Base-by-base conservation (phyloP, 1,140 invertebrate genomes). In the Leptoteleia sp. region DNA sequence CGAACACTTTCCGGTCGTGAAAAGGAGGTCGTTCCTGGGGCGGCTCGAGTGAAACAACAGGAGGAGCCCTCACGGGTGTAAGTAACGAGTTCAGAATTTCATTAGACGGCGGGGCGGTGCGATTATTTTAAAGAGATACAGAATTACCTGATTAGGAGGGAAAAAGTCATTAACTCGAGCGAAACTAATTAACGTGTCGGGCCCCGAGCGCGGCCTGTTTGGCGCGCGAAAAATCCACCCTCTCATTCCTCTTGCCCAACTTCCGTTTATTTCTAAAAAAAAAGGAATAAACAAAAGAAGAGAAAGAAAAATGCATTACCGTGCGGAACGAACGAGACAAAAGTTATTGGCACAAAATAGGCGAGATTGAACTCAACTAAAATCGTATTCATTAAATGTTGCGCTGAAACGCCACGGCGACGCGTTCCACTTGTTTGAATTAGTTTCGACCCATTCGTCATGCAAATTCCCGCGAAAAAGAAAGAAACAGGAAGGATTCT, bases 61-160 rank as follows among this genome's bases (percentile, higher is more conserved):
- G 77, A 80, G 61, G 64, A 75, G 79, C 67, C 67, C 82, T 81
- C 83, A 84, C 83, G 84, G 85, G 85, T 86, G 87, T 88, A 89
- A 89, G 88, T 89, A 89, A 89, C 87, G 88, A 89, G 86, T 89
- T 89, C 87, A 89, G 85, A 87, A 89, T 89, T 89, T 89, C 88
- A 89, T 89, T 89, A 89, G 86, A 84, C 82, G 70, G 84, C 80
- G 70, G 85, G 86, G 86, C 87, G 88, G 87, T 81, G 82, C 89
- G 88, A 89, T 89, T 89, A 89, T 89, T 89, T 89, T 89, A 89
- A 89, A 89, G 87, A 89, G 88, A 89, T 89, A 89, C 84, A 87
- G 84, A 89, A 89, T 89, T 88, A 89, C 88, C 87, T 89, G 88
- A 89, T 89, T 89, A 89, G 88, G 83, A 88, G 88, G 86, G 87